phyloP scores from a whole-genome alignment of 2,797 vertebrate species.

The Astyanax mexicanus region DNA sequence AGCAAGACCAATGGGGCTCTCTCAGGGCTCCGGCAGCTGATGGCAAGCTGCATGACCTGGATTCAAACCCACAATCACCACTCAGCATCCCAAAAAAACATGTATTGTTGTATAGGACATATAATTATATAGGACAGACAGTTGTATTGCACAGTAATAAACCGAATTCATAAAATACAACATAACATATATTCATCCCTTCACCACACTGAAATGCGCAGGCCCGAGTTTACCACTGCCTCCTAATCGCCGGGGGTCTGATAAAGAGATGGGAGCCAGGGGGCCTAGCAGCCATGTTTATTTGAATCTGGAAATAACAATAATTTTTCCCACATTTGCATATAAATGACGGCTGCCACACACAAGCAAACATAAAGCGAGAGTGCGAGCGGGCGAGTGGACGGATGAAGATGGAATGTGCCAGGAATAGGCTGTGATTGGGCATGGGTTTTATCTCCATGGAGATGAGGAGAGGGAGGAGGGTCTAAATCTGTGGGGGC shows the following conservation, averaged over 20 bases:
- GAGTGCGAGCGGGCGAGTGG: conserved; percentile 58
- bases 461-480: conserved; percentile 13
- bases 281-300: conserved; percentile 63
- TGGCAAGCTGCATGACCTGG: too few species aligned
- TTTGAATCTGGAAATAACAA: conserved; percentile 61
- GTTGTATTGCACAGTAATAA: not conserved
- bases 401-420: conserved; percentile 68
- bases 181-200: not conserved
- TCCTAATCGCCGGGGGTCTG: conserved; percentile 62
- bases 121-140: too few species aligned
- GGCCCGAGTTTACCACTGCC: not conserved
- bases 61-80: too few species aligned
- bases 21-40: too few species aligned
- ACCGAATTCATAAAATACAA: not conserved
- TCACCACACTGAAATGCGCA: not conserved
- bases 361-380: conserved; percentile 44
- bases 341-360: conserved; percentile 71
- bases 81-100: too few species aligned
- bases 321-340: conserved; percentile 67
- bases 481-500: conserved; percentile 67
- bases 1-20: too few species aligned
- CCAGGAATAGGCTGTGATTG: conserved; percentile 51
- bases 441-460: conserved; percentile 61
- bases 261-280: conserved; percentile 40
- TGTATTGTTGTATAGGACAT: too few species aligned